Conservation (phyloP, 2,888 invertebrate species). For the Trichogramma evanescens region DNA sequence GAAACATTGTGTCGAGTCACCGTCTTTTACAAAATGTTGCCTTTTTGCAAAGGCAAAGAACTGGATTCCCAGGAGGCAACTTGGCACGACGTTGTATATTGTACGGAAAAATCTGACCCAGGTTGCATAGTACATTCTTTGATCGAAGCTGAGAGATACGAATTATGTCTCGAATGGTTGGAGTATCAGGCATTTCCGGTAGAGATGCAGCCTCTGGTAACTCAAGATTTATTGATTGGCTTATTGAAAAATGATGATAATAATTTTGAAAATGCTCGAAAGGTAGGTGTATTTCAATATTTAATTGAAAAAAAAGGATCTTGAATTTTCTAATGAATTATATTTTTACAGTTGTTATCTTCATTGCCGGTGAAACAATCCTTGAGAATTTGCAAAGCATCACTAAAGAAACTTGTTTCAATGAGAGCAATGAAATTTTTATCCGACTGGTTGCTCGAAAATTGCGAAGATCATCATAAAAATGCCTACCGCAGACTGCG, state of each 20-base stretch:
- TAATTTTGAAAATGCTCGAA: constrained; percentile 35
- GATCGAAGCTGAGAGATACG: constrained; percentile 56
- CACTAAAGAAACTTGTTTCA: constrained; percentile 59
- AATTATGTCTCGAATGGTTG: constrained; percentile 65
- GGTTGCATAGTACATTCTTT: constrained; percentile 52
- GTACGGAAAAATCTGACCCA: constrained; percentile 48
- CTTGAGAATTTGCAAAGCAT: constrained; percentile 57
- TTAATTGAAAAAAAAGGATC: neutral
- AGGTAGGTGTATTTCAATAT: constrained; percentile 27
- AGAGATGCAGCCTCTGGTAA: constrained; percentile 52
- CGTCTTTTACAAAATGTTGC: constrained; percentile 39
- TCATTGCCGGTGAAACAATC: constrained; percentile 56
- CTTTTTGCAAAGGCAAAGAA: constrained; percentile 29
- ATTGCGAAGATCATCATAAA: constrained; percentile 47
- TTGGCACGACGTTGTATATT: constrained; percentile 37
- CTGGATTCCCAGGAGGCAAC: constrained; percentile 23
- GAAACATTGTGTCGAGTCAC: constrained; percentile 36
- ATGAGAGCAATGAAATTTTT: constrained; percentile 60
- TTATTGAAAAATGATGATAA: constrained; percentile 51
- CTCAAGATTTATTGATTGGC: constrained; percentile 52
- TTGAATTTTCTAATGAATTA: constrained; percentile 17
- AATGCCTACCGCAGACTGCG: constrained; percentile 57
- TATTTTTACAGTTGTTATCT: constrained; percentile 54
- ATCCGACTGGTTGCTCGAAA: constrained; percentile 55
- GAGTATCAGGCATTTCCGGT: constrained; percentile 57